Percentiles rank a stretch among this genome's conserved stretches.
Evolutionary conservation across 2,888 invertebrate genomes (phyloP).

Genomic region (Formica aserva): DNA sequence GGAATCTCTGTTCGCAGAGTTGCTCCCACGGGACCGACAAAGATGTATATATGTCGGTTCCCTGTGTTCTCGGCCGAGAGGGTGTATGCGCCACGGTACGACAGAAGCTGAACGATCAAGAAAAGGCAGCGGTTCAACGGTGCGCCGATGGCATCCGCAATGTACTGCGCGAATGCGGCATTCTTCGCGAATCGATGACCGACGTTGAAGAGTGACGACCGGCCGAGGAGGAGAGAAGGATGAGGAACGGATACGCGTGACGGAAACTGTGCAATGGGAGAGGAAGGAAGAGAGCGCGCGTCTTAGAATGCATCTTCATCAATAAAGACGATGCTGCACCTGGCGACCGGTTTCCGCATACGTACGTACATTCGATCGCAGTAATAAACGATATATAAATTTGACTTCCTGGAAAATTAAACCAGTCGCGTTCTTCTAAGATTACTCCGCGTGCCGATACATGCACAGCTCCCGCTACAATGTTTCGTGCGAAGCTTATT

Average conservation of each 20-base stretch:
- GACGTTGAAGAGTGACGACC: conserved; percentile 50
- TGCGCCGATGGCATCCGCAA: conserved; percentile 80
- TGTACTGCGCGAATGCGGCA: conserved; percentile 79
- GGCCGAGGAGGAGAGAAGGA: neutral
- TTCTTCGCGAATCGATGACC: conserved; percentile 75
- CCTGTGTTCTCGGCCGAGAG: conserved; percentile 86
- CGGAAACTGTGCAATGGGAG: conserved; percentile 50
- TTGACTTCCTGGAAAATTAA: conserved; percentile 71
- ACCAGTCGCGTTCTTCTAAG: conserved; percentile 46
- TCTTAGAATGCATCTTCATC: conserved; percentile 72
- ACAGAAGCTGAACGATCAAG: conserved; percentile 85
- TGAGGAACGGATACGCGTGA: conserved; percentile 2
- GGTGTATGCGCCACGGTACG: conserved; percentile 86
- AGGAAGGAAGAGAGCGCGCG: neutral
- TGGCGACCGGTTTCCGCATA: conserved; percentile 69
- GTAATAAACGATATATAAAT: conserved; percentile 70
- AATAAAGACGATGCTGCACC: conserved; percentile 68
- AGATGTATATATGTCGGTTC: conserved; percentile 88
- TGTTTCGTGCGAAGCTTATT: conserved; percentile 47
- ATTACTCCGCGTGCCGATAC: conserved; percentile 26
- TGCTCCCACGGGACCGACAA: conserved; percentile 87
- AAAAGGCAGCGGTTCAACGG: conserved; percentile 79
- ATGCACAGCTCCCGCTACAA: conserved; percentile 33
- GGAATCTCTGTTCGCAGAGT: conserved; percentile 71
- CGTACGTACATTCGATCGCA: conserved; percentile 59